Base-by-base conservation (phyloP, 2,888 invertebrate genomes). In the Caenorhabditis sp. region DNA sequence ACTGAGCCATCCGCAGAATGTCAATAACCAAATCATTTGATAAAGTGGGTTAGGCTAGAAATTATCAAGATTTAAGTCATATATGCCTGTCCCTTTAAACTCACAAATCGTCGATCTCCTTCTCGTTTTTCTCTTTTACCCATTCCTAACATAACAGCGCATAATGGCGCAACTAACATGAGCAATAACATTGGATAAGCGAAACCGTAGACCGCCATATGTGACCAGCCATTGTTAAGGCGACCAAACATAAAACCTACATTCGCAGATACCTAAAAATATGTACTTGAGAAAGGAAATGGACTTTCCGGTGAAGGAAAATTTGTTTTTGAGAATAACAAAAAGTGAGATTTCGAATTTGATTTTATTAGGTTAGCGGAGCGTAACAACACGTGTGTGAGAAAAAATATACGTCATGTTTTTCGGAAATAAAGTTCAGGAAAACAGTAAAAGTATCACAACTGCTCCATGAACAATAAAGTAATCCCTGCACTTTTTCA, bases 211-310 rank as follows among this genome's bases (percentile, higher is more conserved):
- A 86, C 84, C 43, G 83, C 77, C 82, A 86, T 82, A 67, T 86
- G 86, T 8, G 83, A 76, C 86, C 86, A 86, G 20, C 82, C 83
- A 67, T 86, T 85, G 71, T 86, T 86, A 21, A 86, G 59, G 52
- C 83, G 78, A 31, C 86, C 86, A 63, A 86, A 86, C 86, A 86
- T 86, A 69, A 86, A 86, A n/a, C 83, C 85, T 14, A 86, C 86
- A 69, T 86, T 84, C n/a, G 83, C 77, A 17, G 86, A 84, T 3
- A 86, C 77, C 76, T 85, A 77, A 21, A 76, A 67, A 27, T 21
- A 5, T 14, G 43, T 17, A 43, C 12, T 43, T 43, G 38, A 17
- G 14, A 10, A 14, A 14, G 14, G 14, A 43, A 17, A 3, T 2
- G 14, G 17, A 43, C 5, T 17, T 43, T 43, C 17, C 43, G 17